phyloP scores from a whole-genome alignment of 2,113 vertebrate genomes.

The Solea senegalensis region DNA sequence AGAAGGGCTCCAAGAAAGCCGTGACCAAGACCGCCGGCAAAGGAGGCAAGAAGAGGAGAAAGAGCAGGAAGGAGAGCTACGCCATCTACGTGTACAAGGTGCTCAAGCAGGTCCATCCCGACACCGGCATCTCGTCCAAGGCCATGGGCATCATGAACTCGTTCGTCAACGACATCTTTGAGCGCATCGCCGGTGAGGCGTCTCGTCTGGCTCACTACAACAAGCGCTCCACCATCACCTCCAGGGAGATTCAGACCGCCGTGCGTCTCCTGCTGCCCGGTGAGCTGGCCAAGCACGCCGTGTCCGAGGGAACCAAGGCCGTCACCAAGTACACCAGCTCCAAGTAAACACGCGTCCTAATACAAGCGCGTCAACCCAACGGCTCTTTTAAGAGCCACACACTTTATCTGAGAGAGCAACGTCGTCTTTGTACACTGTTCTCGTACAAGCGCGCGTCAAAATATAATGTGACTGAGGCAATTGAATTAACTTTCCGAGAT shows the following conservation, averaged over 20 bases:
- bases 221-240: constrained; percentile 75
- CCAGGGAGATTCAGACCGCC: constrained; percentile 76
- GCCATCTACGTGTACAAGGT: constrained; percentile 68
- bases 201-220: constrained; percentile 75
- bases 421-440: too few relatives aligned
- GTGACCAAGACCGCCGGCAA: too few relatives aligned
- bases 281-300: neutral
- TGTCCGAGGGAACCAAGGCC: neutral
- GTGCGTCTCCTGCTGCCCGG: constrained; percentile 1
- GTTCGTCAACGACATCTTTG: constrained; percentile 14
- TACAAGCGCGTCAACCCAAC: too few relatives aligned
- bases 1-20: too few relatives aligned
- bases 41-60: neutral
- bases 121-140: constrained; percentile 60
- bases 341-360: neutral
- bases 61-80: constrained; percentile 42
- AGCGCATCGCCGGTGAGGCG: constrained; percentile 68
- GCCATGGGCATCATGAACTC: constrained; percentile 63
- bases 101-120: constrained; percentile 62
- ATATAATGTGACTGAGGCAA: too few relatives aligned
- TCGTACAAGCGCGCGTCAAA: too few relatives aligned
- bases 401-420: too few relatives aligned
- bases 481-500: too few relatives aligned
- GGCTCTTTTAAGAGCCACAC: too few relatives aligned
- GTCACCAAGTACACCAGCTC: neutral